phyloP scores from a whole-genome alignment of 2,113 vertebrate species.

The Pardalotus punctatus region DNA sequence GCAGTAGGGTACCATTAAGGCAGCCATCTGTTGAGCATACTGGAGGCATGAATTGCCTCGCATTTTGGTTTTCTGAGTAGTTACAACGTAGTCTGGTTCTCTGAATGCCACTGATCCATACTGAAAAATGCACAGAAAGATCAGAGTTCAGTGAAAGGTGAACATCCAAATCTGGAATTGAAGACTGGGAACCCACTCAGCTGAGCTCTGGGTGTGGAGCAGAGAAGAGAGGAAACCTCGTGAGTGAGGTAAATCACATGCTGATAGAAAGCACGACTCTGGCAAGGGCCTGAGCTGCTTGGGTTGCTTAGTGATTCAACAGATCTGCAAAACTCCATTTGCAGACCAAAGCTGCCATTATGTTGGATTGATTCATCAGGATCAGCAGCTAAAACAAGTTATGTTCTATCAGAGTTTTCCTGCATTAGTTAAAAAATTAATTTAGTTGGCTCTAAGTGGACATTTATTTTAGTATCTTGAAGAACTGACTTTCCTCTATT shows the following conservation, averaged over 20 bases:
- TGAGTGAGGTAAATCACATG: neutral
- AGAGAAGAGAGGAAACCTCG: neutral
- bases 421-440: conserved; percentile 69
- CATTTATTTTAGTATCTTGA: conserved; percentile 73
- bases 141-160: conserved; percentile 37
- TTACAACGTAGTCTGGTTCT: neutral
- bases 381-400: conserved; percentile 47
- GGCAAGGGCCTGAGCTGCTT: neutral
- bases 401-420: conserved; percentile 57
- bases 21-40: conserved; percentile 50
- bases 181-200: neutral
- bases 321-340: conserved; percentile 55
- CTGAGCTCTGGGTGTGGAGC: neutral
- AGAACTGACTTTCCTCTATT: conserved; percentile 69
- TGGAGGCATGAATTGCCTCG: neutral
- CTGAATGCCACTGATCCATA: neutral
- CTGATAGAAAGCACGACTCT: neutral
- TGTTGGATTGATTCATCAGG: conserved; percentile 66
- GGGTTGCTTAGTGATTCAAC: conserved; percentile 5
- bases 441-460: conserved; percentile 69
- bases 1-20: conserved; percentile 13
- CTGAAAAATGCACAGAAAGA: neutral
- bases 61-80: neutral
- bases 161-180: neutral
- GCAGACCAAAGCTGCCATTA: conserved; percentile 47